Evolutionary conservation across 2,113 vertebrate species (phyloP).

Genomic region (Leptodactylus fuscus): DNA sequence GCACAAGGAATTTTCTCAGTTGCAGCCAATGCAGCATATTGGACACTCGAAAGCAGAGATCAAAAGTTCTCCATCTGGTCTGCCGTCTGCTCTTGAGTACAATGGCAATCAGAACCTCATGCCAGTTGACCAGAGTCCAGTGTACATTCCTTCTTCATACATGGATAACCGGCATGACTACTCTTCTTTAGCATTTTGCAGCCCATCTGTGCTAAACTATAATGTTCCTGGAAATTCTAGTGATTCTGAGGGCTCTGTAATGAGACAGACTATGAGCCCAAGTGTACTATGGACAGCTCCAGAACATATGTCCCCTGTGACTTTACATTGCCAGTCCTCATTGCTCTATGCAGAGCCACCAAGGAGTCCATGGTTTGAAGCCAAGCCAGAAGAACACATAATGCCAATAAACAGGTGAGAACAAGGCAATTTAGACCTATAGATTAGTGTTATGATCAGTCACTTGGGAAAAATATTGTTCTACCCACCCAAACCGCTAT

Average conservation of each 20-base stretch:
- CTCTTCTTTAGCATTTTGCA: constrained; percentile 81
- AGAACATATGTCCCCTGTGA: constrained; percentile 75
- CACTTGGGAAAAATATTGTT: not conserved
- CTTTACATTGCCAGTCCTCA: constrained; percentile 82
- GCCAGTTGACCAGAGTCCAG: constrained; percentile 76
- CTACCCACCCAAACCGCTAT: not conserved
- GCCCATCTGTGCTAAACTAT: constrained; percentile 81
- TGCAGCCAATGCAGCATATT: constrained; percentile 81
- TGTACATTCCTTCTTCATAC: constrained; percentile 88
- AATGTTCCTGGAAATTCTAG: constrained; percentile 67
- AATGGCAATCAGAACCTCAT: constrained; percentile 74
- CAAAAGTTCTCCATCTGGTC: constrained; percentile 73
- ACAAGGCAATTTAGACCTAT: not conserved
- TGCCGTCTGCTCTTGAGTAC: constrained; percentile 75
- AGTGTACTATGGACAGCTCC: constrained; percentile 80
- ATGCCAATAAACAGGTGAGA: constrained; percentile 75
- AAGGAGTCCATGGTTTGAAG: constrained; percentile 81
- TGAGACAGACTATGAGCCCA: constrained; percentile 78
- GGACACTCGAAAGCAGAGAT: constrained; percentile 77
- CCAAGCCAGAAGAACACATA: constrained; percentile 73
- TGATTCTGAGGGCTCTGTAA: constrained; percentile 70
- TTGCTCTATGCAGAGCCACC: constrained; percentile 81
- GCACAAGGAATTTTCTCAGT: constrained; percentile 74
- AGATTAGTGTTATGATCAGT: too few relatives aligned
- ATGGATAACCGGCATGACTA: constrained; percentile 82